These are phyloP conservation scores for Agrochola macilenta DNA, from an alignment of 2,888 invertebrate genomes.

Conservation along the genomic window DNA sequence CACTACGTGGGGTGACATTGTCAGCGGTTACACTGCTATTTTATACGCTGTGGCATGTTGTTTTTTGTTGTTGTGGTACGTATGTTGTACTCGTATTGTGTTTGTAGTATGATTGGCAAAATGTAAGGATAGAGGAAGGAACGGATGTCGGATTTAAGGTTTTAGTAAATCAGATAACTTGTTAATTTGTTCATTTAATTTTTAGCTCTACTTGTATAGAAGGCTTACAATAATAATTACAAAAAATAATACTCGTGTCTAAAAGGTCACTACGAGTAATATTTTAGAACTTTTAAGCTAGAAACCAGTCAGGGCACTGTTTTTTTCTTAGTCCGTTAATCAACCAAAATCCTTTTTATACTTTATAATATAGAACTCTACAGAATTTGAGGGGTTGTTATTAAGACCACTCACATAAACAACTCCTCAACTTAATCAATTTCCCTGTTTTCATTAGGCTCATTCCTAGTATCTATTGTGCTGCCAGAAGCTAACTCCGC, in stretches of 20 bases:
- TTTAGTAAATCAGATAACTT: no score
- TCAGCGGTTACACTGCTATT: conserved; percentile 55
- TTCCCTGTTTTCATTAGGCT: conserved; percentile 37
- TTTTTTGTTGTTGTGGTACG: conserved; percentile 28
- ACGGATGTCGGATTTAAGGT: no score
- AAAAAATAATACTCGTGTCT: not conserved
- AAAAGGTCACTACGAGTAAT: not conserved
- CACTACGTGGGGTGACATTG: conserved; percentile 50
- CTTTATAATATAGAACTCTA: not conserved
- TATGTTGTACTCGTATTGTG: conserved; percentile 7
- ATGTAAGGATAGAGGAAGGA: not conserved
- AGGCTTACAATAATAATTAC: not conserved
- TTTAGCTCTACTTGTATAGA: not conserved
- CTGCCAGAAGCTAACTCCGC: conserved; percentile 43
- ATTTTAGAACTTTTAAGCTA: no score
- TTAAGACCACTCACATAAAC: not conserved
- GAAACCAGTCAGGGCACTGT: not conserved
- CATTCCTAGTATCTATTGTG: conserved; percentile 46
- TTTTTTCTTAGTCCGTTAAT: not conserved
- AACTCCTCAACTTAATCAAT: conserved; percentile 39
- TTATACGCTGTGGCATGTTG: conserved; percentile 33
- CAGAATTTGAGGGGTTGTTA: not conserved
- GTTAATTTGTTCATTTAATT: not conserved
- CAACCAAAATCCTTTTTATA: not conserved
- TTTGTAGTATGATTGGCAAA: conserved; percentile 4